phyloP scores from a whole-genome alignment of 2,797 vertebrate species.

The Gallirallus australis region DNA sequence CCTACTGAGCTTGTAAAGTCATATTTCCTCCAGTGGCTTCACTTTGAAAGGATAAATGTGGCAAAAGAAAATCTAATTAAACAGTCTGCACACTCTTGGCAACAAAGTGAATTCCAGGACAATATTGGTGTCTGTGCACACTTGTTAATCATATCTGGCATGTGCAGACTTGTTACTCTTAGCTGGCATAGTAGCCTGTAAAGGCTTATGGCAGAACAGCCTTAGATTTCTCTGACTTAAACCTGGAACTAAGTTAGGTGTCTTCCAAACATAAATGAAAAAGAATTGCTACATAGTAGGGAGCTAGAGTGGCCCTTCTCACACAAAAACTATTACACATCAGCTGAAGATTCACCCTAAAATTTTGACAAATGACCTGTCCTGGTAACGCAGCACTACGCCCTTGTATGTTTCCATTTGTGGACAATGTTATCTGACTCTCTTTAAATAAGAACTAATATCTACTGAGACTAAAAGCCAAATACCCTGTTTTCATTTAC shows the following conservation, averaged over 20 bases:
- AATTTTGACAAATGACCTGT: background rate
- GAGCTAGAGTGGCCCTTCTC: background rate
- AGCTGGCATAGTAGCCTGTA: background rate
- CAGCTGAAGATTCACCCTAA: background rate
- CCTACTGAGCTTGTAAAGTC: background rate
- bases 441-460: background rate
- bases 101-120: background rate
- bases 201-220: background rate
- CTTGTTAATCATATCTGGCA: background rate
- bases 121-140: background rate
- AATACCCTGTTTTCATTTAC: background rate
- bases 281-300: background rate
- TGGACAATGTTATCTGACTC: background rate
- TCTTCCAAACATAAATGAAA: background rate
- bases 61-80: constrained; percentile 2
- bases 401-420: background rate
- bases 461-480: background rate
- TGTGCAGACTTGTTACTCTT: background rate
- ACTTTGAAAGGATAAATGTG: background rate
- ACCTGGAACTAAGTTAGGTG: background rate
- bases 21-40: background rate
- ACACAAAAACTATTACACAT: background rate
- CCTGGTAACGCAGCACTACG: background rate
- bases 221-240: constrained; percentile 2
- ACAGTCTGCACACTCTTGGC: background rate